These are phyloP conservation scores for Cricetomys ansorgei DNA, from an alignment of 2,113 vertebrate genomes.

Conservation along the genomic window DNA sequence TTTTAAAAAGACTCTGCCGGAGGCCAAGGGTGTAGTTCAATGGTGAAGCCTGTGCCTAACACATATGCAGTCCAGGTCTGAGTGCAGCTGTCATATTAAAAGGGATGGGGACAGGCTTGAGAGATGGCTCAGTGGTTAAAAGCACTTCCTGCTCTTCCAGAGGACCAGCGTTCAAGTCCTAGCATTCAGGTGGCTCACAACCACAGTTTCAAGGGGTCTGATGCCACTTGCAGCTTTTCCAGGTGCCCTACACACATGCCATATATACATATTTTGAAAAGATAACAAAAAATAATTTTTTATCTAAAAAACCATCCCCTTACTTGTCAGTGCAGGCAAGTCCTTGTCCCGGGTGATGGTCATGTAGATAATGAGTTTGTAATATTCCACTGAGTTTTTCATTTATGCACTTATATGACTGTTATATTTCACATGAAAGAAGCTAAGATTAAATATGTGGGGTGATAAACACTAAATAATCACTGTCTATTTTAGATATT, in stretches of 20 bases:
- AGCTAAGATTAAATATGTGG: not conserved
- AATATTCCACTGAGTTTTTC: not conserved
- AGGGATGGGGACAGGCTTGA: not conserved
- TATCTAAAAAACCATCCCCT: not conserved
- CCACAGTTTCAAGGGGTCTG: not conserved
- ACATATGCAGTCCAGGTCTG: not conserved
- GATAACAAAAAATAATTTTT: not conserved
- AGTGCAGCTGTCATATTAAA: not conserved
- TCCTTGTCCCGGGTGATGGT: not conserved
- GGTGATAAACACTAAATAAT: not conserved
- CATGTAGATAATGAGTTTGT: not conserved
- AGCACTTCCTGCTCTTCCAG: not conserved
- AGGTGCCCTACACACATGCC: not conserved
- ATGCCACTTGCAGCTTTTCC: not conserved
- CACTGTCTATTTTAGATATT: not conserved
- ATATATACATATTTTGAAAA: not conserved
- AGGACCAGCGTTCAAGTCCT: not conserved
- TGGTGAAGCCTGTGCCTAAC: not conserved
- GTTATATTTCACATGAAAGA: slow-evolving; percentile 10
- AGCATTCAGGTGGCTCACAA: not conserved
- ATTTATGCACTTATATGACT: not conserved
- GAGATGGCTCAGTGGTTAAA: not conserved
- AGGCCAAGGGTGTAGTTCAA: not conserved
- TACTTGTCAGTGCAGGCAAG: not conserved
- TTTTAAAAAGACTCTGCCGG: not conserved